Evolutionary conservation across 2,113 vertebrate species (phyloP).

Genomic region (Heterocephalus glaber): DNA sequence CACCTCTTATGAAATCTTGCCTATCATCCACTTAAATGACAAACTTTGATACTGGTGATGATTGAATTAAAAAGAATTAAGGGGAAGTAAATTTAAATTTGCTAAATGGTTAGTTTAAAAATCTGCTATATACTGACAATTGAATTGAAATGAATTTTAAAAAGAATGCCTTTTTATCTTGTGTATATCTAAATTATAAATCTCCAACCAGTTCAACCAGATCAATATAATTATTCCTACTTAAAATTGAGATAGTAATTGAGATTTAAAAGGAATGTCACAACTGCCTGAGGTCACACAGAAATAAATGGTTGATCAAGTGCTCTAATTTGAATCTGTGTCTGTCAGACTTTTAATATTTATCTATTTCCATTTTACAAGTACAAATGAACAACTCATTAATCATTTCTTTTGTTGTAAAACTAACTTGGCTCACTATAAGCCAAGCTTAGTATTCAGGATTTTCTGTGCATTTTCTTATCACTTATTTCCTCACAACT

Average conservation of each 20-base stretch:
- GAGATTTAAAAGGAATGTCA: slow-evolving; percentile 35
- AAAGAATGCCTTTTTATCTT: slow-evolving; percentile 44
- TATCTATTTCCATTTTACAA: not conserved
- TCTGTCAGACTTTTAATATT: not conserved
- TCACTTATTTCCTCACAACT: not conserved
- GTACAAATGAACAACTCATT: not conserved
- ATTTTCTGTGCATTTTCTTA: not conserved
- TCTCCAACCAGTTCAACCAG: slow-evolving; percentile 25
- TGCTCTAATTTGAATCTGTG: not conserved
- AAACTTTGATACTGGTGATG: slow-evolving; percentile 59
- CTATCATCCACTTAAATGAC: slow-evolving; percentile 69
- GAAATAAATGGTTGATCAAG: not conserved
- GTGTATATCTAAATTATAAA: slow-evolving; percentile 63
- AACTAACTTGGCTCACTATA: not conserved
- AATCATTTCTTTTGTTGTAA: not conserved
- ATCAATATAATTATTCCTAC: slow-evolving; percentile 49
- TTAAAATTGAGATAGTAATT: slow-evolving; percentile 49
- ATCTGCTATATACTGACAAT: slow-evolving; percentile 28
- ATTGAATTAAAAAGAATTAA: slow-evolving; percentile 58
- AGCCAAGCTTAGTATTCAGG: not conserved
- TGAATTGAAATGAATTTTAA: slow-evolving; percentile 49
- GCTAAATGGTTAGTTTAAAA: slow-evolving; percentile 52
- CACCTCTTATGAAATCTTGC: slow-evolving; percentile 28
- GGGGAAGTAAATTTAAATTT: slow-evolving; percentile 69
- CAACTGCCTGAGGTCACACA: not conserved